phyloP scores from a whole-genome alignment of 2,888 invertebrate species.

The Nephrotoma appendiculata region DNA sequence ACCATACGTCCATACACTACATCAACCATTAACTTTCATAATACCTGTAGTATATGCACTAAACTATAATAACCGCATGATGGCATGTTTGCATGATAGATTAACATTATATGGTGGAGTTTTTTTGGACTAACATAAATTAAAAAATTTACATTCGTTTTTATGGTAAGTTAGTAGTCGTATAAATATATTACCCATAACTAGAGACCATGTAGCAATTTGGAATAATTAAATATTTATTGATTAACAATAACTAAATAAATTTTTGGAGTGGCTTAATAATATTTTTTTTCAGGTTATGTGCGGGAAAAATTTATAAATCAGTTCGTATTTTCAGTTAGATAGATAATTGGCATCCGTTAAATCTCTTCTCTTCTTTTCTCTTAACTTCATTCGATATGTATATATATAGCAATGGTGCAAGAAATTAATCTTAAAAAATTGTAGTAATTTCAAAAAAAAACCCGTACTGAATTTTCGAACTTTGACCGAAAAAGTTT shows the following conservation, averaged over 20 bases:
- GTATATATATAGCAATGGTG: no score
- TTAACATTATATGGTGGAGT: neutral
- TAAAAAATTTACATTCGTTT: neutral
- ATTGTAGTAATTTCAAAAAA: no score
- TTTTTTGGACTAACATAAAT: neutral
- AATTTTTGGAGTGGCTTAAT: neutral
- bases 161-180: neutral
- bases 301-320: no score
- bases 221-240: neutral
- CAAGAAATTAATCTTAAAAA: no score
- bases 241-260: neutral
- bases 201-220: neutral
- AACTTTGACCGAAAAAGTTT: no score
- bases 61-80: neutral
- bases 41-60: neutral
- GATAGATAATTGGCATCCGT: no score
- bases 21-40: neutral
- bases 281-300: no score
- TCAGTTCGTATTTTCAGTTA: no score
- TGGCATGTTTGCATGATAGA: neutral
- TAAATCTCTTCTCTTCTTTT: no score
- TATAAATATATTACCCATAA: neutral
- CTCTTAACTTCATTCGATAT: no score
- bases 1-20: neutral
- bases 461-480: no score